Conservation (phyloP, 2,797 vertebrate genomes). For the Pitangus sulphuratus region DNA sequence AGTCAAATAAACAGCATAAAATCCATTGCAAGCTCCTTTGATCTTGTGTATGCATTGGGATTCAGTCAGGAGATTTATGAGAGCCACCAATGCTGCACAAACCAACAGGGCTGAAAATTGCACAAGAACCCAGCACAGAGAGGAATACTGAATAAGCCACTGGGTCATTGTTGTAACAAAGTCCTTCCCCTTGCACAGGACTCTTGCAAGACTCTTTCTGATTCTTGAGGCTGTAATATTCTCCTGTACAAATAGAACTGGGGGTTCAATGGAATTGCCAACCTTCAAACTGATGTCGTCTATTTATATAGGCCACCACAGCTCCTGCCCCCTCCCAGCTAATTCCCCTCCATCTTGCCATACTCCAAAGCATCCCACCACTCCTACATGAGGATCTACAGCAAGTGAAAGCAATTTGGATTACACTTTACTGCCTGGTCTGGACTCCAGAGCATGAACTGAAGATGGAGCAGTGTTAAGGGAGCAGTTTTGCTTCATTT, state of each 20-base stretch:
- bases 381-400: background rate
- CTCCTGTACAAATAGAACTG: background rate
- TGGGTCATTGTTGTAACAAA: background rate
- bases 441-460: background rate
- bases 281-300: background rate
- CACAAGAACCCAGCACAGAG: background rate
- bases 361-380: background rate
- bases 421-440: background rate
- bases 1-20: slow-evolving; percentile 16
- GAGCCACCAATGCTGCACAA: background rate
- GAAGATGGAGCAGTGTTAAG: background rate
- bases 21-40: background rate
- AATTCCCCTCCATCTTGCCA: background rate
- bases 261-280: background rate
- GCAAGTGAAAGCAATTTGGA: background rate
- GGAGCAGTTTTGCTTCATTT: background rate
- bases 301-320: background rate
- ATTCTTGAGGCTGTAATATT: background rate
- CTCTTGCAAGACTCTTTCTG: background rate
- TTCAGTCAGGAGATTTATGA: background rate
- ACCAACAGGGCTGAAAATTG: background rate
- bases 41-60: background rate
- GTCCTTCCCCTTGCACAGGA: background rate
- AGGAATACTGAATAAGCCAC: background rate
- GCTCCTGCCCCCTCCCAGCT: accelerated